Evolutionary conservation across 2,797 vertebrate species (phyloP).

Genomic region (Eulemur rubriventer): DNA sequence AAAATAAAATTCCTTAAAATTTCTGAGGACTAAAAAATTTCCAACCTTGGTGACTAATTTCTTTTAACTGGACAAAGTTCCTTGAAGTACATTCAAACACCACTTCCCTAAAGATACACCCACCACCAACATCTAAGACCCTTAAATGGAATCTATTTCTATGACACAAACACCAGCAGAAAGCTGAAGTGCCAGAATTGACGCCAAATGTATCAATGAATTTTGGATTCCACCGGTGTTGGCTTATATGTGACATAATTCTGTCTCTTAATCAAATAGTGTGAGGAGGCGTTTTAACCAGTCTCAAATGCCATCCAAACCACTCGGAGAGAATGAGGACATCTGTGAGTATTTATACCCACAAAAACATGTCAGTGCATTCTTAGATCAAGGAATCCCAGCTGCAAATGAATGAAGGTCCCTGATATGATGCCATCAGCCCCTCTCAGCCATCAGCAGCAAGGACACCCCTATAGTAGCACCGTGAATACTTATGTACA

Average conservation of each 20-base stretch:
- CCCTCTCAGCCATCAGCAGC: constrained; percentile 24
- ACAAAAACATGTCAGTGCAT: constrained; percentile 44
- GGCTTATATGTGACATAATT: constrained; percentile 40
- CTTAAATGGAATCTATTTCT: constrained; percentile 20
- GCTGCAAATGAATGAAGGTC: constrained; percentile 69
- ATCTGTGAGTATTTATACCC: constrained; percentile 68
- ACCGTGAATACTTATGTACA: constrained; percentile 54
- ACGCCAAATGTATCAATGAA: constrained; percentile 48
- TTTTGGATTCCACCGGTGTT: constrained; percentile 3
- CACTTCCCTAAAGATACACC: not conserved
- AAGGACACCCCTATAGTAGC: constrained; percentile 24
- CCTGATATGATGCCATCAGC: constrained; percentile 32
- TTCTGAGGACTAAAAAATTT: not conserved
- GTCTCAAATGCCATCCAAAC: constrained; percentile 47
- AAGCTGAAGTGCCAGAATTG: not conserved
- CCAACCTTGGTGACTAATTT: not conserved
- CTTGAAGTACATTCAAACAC: not conserved
- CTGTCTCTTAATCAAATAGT: constrained; percentile 41
- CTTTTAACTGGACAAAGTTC: not conserved
- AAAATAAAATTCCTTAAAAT: not conserved
- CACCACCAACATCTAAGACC: not conserved
- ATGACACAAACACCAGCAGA: not conserved
- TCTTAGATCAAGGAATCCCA: constrained; percentile 70
- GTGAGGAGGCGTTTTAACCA: not conserved
- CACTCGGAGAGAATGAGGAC: constrained; percentile 68